Base-by-base conservation (phyloP, 2,888 invertebrate genomes). In the Eupithecia dodoneata region DNA sequence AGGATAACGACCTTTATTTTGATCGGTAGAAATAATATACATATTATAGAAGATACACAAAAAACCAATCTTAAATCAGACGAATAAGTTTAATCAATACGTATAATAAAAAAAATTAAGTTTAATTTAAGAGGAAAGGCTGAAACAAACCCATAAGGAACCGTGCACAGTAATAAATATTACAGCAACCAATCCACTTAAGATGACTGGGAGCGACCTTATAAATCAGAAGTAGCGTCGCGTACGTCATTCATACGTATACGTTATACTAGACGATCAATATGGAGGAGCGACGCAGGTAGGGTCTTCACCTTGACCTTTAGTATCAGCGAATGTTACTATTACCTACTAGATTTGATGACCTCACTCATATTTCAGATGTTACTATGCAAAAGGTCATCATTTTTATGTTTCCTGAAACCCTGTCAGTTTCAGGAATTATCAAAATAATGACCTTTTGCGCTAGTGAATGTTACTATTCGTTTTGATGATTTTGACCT, bases 301-400 rank as follows among this genome's bases (percentile, higher is more conserved):
- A 74, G 55, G 55, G 41, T 65, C 63, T 49, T 59, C 41, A 52
- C 76, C 78, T 74, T 79, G 79, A 74, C 78, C 72, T 79, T 79
- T 74, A 63, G 66, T 77, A 80, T 80, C 80, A 63, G 76, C 76
- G 76, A 65, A 78, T 80, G 78, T 77, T 77, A 77, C 73, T 63
- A 45, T 74, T 49, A 75, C 30, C 30, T 30, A 30, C 70, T 65
- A 70, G 67, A 72, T 65, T 71, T 7, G 42, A 63, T 66, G 15
- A 66, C 66, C 42, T 66, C 41, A 2, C 42, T 66, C 41, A 2
- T 15, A 15, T 66, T 5, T 42, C 66, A 42, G 18, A 66, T 13
- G 7, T 18, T 30, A 41, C 41, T 65, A 41, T 41, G 3, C 3
- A 2, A 30, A 30, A 30, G 30, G 30, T 30, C 30, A 30, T 30